Base-by-base conservation (phyloP, 2,113 vertebrate species). In the Datnioides undecimradiatus region DNA sequence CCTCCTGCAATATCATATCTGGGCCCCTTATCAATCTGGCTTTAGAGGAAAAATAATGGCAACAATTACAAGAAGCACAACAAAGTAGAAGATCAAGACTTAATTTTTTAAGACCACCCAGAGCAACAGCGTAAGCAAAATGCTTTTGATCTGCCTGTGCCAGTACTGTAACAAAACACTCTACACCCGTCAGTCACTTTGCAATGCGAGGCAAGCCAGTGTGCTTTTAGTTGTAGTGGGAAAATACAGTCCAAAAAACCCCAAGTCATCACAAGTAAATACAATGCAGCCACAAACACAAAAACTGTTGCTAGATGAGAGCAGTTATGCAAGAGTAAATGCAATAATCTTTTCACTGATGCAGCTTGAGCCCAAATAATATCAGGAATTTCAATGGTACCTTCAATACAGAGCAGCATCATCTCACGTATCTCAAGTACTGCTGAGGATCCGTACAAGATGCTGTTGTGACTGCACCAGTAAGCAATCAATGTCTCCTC, bases 21-120 rank as follows among this genome's bases (percentile, higher is more conserved):
- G 83, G 91, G 83, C 88, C 83, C 89, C 87, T 93, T 92, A 94
- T 93, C 92, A 93, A 91, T 93, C 92, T 95, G 92, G 90, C 93
- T 93, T 94, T 90, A 94, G 91, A 91, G 88, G 90, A 85, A 91
- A 94, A 93, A 94, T 90, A 93, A 94, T 90, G 90, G 88, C 75
- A 93, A 92, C 78, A 88, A 91, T 93, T 93, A 93, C 87, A 93
- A 90, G 83, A 84, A 63, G 86, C 71, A 85, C 66, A 87, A 80
- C 67, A 84, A 43, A 77, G 59, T 70, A 76, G 27, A 76, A 73
- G 57, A 80, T 41, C n/a, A 72, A 87, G 46, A n/a, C 73, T 78
- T 75, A 83, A 70, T 57, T 64, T 75, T 72, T 73, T 2, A 17
- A 85, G 27, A 84, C 80, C 80, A 88, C 85, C 68, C 43, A 85